Evolutionary conservation across 2,888 invertebrate genomes (phyloP).

Genomic region (Quadriops clusia): DNA sequence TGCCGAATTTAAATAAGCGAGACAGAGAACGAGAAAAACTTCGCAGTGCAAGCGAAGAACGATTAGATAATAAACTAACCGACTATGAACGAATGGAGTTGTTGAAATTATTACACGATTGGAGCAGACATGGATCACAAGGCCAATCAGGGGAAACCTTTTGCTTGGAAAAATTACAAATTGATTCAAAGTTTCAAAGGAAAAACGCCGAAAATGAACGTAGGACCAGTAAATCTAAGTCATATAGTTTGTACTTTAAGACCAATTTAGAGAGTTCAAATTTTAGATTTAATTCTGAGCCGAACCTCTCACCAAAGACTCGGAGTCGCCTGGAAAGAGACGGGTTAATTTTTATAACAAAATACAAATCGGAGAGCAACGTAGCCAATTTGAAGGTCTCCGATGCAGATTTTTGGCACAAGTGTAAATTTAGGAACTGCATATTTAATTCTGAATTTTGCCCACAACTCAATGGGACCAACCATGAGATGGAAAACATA

Average conservation of each 20-base stretch:
- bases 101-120: constrained; percentile 33
- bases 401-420: constrained; percentile 31
- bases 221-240: too few relatives aligned
- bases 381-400: constrained; percentile 15
- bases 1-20: constrained; percentile 25
- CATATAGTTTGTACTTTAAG: too few relatives aligned
- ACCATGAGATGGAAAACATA: constrained; percentile 1
- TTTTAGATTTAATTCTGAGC: constrained; percentile 27
- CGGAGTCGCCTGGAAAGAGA: constrained; percentile 12
- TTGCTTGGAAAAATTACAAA: too few relatives aligned
- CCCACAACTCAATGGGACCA: too few relatives aligned
- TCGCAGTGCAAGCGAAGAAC: constrained; percentile 29
- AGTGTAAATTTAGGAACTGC: constrained; percentile 34
- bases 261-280: constrained; percentile 17
- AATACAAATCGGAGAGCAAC: constrained; percentile 24
- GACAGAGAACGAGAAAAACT: constrained; percentile 12
- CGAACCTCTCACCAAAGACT: constrained; percentile 27
- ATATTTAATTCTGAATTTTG: constrained; percentile 34
- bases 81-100: constrained; percentile 34
- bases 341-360: constrained; percentile 13
- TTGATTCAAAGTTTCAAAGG: too few relatives aligned
- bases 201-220: too few relatives aligned
- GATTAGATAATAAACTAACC: constrained; percentile 30
- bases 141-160: too few relatives aligned
- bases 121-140: constrained; percentile 34